Evolutionary conservation across 2,113 vertebrate genomes (phyloP), one percentile per base, ranked within the genome.

Genomic region (Perca schrenkii): DNA sequence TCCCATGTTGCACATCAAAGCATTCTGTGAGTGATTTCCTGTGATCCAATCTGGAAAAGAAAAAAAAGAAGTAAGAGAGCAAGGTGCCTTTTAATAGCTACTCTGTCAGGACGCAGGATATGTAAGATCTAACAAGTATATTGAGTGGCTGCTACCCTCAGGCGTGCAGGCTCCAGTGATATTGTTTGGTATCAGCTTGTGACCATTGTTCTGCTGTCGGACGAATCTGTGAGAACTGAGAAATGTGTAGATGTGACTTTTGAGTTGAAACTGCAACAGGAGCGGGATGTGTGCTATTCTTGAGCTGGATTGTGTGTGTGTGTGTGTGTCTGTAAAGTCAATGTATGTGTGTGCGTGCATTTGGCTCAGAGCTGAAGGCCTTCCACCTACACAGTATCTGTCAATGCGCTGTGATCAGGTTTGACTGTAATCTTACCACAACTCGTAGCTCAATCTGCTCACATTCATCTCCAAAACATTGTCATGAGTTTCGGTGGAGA

Each of bases 361-460:
- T 66, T 63, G n/a, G 62, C 61, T 82, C 65, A 77, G 22, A 74
- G 63, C 47, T 82, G 60, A 80, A 54, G 73, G 63, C 80, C 58
- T 80, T 52, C 76, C 84, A 83, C 89, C 88, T 78, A 91, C 77
- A 16, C 82, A 19, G 36, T 84, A 80, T 89, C 74, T 53, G 49
- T 84, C 80, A 47, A 6, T 25, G 49, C 16, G 10, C 52, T 83
- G 46, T 49, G 82, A 82, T 86, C 85, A 78, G 78, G 40, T 87
- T 63, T 87, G 84, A 88, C 79, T 82, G 49, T 84, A 47, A 81
- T 85, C 78, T 90, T 21, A 80, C 83, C 85, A 76, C 90, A 86
- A 81, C 64, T 56, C 15, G 3, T 14, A 15, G 8, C 53, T 87
- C 22, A 21, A 43, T 69, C 47, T 70, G 60, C 77, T 82, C 19